phyloP scores from a whole-genome alignment of 2,797 vertebrate genomes.

The Cirrhinus molitorella region DNA sequence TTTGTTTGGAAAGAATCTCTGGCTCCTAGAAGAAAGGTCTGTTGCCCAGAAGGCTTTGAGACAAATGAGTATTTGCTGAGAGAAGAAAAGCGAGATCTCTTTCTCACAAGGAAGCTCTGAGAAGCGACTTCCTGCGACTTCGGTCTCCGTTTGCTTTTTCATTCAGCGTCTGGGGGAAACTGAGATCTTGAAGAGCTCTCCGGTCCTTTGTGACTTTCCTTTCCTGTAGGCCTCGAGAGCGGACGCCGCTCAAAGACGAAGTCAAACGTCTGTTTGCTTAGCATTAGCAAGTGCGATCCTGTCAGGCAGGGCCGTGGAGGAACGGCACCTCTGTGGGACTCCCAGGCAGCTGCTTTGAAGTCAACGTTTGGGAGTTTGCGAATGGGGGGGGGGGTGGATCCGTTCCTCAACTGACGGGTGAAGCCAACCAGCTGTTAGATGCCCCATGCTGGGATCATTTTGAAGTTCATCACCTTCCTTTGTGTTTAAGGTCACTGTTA shows the following conservation, averaged over 20 bases:
- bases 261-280: conserved; percentile 68
- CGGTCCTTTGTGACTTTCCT: not conserved
- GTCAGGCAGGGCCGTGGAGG: conserved; percentile 67
- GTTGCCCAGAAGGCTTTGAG: not conserved
- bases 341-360: conserved; percentile 74
- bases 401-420: conserved; percentile 45
- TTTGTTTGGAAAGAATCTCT: not conserved
- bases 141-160: not conserved
- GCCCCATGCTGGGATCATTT: conserved; percentile 15
- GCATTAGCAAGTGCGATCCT: conserved; percentile 73
- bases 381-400: conserved; percentile 65
- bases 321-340: conserved; percentile 70
- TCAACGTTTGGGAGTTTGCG: conserved; percentile 66
- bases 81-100: not conserved
- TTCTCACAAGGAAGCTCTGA: not conserved
- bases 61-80: too few species aligned
- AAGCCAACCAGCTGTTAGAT: conserved; percentile 75
- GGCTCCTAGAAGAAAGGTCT: not conserved
- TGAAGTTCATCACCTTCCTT: conserved; percentile 11
- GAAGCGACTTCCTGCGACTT: not conserved
- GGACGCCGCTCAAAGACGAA: conserved; percentile 31
- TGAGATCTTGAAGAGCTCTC: not conserved
- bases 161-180: not conserved
- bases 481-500: not conserved
- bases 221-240: not conserved